Evolutionary conservation across 1,140 invertebrate genomes (phyloP).

Genomic region (Mycetomoellerius zeteki): DNA sequence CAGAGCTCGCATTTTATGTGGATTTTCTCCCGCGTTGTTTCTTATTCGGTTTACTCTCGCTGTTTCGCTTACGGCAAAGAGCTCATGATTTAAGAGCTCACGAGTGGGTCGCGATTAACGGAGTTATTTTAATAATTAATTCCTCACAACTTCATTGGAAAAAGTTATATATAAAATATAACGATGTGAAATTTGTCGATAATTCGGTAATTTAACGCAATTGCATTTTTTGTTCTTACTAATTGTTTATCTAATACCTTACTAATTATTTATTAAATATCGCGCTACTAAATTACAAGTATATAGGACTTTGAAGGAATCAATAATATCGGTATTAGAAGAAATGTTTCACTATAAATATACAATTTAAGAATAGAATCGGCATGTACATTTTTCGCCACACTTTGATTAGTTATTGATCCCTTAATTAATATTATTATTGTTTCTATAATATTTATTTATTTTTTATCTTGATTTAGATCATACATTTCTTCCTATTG

Average conservation of each 20-base stretch:
- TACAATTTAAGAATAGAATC: background rate
- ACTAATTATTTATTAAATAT: slow-evolving; percentile 7
- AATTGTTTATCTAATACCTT: too few relatives aligned
- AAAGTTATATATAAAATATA: too few relatives aligned
- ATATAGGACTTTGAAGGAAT: background rate
- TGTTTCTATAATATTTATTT: slow-evolving; percentile 3
- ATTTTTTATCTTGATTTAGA: background rate
- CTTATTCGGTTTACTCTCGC: background rate
- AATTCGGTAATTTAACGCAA: background rate
- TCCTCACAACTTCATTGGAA: background rate
- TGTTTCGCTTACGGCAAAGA: background rate
- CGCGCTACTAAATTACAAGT: background rate
- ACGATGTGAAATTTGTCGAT: too few relatives aligned
- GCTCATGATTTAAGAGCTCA: too few relatives aligned
- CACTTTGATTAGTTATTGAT: background rate
- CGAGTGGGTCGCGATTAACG: background rate
- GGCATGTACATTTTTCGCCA: background rate
- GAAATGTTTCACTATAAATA: background rate
- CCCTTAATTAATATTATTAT: background rate
- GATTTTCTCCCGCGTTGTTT: slow-evolving; percentile 18
- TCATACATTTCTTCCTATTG: background rate
- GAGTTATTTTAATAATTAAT: slow-evolving; percentile 21
- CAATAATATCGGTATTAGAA: background rate
- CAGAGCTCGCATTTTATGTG: slow-evolving; percentile 42
- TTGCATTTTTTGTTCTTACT: background rate